A percentile compares a stretch with the other conserved stretches of the same genome.
Conservation (phyloP, 2,888 invertebrate species). For the Apotomis turbidana region DNA sequence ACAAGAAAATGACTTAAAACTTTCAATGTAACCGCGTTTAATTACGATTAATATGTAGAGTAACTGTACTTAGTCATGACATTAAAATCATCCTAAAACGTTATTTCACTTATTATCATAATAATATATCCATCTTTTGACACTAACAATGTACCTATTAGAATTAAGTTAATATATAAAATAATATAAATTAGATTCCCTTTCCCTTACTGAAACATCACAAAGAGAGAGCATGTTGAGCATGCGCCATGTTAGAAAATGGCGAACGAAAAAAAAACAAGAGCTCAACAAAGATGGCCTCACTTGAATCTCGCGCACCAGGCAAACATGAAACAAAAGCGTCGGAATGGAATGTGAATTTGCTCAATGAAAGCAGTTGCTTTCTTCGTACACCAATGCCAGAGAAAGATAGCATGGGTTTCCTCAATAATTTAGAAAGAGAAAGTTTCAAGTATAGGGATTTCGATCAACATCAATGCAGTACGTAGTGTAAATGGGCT, state of each 20-base stretch:
- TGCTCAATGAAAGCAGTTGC: conserved; percentile 36
- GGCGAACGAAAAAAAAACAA: conserved; percentile 42
- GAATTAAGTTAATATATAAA: too few relatives aligned
- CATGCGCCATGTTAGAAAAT: conserved; percentile 39
- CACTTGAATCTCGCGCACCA: conserved; percentile 76
- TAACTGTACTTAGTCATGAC: too few relatives aligned
- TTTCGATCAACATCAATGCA: neutral
- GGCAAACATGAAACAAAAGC: conserved; percentile 58
- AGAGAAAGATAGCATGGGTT: conserved; percentile 28
- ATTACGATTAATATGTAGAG: too few relatives aligned
- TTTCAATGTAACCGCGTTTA: too few relatives aligned
- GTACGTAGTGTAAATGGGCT: neutral
- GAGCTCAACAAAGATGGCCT: conserved; percentile 76
- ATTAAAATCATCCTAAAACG: too few relatives aligned
- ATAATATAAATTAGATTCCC: neutral
- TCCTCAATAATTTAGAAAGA: conserved; percentile 10
- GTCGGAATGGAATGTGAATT: conserved; percentile 67
- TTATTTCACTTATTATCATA: too few relatives aligned
- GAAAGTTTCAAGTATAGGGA: conserved; percentile 4
- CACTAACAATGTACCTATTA: too few relatives aligned
- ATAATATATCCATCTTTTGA: too few relatives aligned
- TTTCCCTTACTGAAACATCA: neutral
- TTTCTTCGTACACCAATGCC: conserved; percentile 29
- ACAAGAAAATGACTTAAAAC: too few relatives aligned
- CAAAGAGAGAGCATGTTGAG: neutral